These are phyloP conservation scores for Dusona sp. DNA, from an alignment of 2,888 invertebrate genomes.

Conservation along the genomic window DNA sequence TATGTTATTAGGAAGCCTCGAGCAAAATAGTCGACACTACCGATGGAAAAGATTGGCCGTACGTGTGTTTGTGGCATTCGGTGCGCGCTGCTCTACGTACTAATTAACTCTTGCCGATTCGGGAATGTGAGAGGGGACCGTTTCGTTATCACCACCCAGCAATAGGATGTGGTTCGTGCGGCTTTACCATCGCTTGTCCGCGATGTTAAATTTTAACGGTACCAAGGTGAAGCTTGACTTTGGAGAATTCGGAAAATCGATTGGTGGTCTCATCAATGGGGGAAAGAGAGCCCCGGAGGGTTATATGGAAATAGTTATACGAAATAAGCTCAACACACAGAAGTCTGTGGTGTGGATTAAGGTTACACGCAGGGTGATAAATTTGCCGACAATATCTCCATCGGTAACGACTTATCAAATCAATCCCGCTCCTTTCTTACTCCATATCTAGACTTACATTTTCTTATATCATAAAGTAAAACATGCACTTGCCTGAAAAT, in stretches of 20 bases:
- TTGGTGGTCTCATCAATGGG: slow-evolving; percentile 54
- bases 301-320: background rate
- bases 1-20: slow-evolving; percentile 60
- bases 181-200: slow-evolving; percentile 20
- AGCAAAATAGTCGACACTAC: slow-evolving; percentile 73
- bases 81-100: slow-evolving; percentile 63
- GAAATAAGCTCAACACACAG: background rate
- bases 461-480: background rate
- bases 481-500: background rate
- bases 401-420: slow-evolving; percentile 1
- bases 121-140: slow-evolving; percentile 62
- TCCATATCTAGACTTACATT: background rate
- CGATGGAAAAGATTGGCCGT: slow-evolving; percentile 72
- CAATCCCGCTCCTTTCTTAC: background rate
- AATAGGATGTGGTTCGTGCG: slow-evolving; percentile 43
- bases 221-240: slow-evolving; percentile 29
- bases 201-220: slow-evolving; percentile 53
- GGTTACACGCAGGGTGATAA: background rate
- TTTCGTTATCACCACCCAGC: slow-evolving; percentile 62
- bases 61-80: slow-evolving; percentile 60
- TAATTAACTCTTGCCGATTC: slow-evolving; percentile 75
- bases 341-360: background rate
- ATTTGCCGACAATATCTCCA: background rate
- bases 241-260: slow-evolving; percentile 67
- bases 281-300: background rate